A percentile compares a stretch with the other conserved stretches of the same genome.
Evolutionary conservation across 2,888 invertebrate genomes (phyloP).

Genomic region (Drosophila nr. fundita): DNA sequence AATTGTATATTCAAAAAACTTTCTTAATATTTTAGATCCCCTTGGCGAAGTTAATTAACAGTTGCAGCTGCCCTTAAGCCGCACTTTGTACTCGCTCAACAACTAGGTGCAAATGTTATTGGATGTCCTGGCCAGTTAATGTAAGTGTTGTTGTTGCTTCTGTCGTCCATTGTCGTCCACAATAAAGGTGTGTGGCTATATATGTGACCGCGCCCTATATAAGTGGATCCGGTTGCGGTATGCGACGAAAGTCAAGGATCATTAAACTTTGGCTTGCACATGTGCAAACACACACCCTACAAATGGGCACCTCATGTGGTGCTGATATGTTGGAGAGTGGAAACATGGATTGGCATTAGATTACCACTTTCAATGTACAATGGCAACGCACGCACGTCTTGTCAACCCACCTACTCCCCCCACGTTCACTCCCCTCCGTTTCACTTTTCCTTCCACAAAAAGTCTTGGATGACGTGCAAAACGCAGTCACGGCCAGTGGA

Average conservation of each 20-base stretch:
- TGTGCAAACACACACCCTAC: constrained; percentile 29
- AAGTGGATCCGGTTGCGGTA: constrained; percentile 59
- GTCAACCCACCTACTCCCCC: constrained; percentile 3
- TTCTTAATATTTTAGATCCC: neutral
- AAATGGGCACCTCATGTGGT: constrained; percentile 12
- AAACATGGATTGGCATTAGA: constrained; percentile 38
- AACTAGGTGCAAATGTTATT: neutral
- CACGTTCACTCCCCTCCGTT: neutral
- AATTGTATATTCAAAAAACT: constrained; percentile 25
- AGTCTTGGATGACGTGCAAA: constrained; percentile 40
- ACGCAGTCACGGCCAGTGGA: constrained; percentile 54
- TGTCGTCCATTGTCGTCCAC: neutral
- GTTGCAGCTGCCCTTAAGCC: constrained; percentile 3
- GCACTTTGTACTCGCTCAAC: neutral
- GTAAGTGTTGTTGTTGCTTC: neutral
- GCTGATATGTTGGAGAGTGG: constrained; percentile 36
- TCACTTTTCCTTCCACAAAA: constrained; percentile 56
- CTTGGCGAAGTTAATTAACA: neutral
- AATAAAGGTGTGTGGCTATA: constrained; percentile 1
- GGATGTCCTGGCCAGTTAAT: neutral
- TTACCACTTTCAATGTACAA: constrained; percentile 52
- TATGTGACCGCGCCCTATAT: constrained; percentile 10
- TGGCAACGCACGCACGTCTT: constrained; percentile 49
- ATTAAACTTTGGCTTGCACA: constrained; percentile 63
- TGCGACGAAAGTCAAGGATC: constrained; percentile 70